Base-by-base conservation (phyloP, 2,113 vertebrate genomes). In the Noctilio leporinus region DNA sequence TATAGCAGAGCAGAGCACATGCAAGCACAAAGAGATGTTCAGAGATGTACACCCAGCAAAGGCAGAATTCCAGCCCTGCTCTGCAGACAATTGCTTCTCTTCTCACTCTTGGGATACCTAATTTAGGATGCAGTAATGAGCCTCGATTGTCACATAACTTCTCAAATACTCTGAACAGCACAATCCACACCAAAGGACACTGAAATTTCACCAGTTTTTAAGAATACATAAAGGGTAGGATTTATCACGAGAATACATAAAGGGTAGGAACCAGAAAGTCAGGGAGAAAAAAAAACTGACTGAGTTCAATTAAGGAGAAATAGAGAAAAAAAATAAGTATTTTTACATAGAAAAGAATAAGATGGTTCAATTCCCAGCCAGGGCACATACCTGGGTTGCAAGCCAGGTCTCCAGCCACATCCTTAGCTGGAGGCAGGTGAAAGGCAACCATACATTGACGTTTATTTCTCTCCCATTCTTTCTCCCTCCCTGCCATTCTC, bases 231-330 rank as follows among this genome's bases (percentile, higher is more conserved):
- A 40, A 9, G n/a, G 20, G 7, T 91, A 30, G 80, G 19, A 80
- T 69, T 96, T 88, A 91, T 84, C 57, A 73, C 62, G 76, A 83
- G 69, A 94, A 85, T 80, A 49, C 47, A 35, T 49, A 26, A 40
- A 9, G n/a, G 20, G 7, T 91, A 30, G 80, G n/a, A 53, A 70
- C 30, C 69, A 93, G 93, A 89, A 83, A 90, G n/a, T n/a, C n/a
- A n/a, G 81, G 38, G 57, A 77, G 85, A 96, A 92, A 92, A 65
- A 96, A 85, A 43, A 95, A 83, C 49, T 65, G 35, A 86, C 49
- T 70, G 35, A 89, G 77, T 89, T 67, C 40, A 89, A 86, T 72
- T 33, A 86, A 82, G 77, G 89, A 64, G 45, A 90, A 96, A 88
- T 24, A 12, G 62, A 49, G 75, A 80, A 57, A 91, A 80, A 82